These are phyloP conservation scores for human (Homo sapiens) DNA, from an alignment of 2,113 vertebrate genomes.

Conservation along the genomic window GRCh38 chr4:52957001-52957500, in stretches of 20 bases:
- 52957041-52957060: background rate
- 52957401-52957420: conserved; percentile 45
- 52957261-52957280: background rate
- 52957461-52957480: conserved; percentile 35
- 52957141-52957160: fast-evolving
- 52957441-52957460: conserved; percentile 2
- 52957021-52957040: background rate
- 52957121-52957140: background rate
- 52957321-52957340: conserved; percentile 37
- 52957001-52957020: background rate
- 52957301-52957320: background rate
- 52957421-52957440: conserved; percentile 2
- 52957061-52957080: background rate
- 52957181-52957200: background rate
- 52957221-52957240: background rate
- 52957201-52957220: background rate
- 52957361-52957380: background rate
- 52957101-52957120: background rate
- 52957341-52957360: conserved; percentile 56
- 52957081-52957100: background rate
- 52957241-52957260: background rate
- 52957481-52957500: conserved; percentile 35
- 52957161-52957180: background rate
- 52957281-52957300: background rate
- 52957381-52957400: conserved; percentile 34